phyloP scores from a whole-genome alignment of 2,797 vertebrate genomes.

The Poecilia velifera region DNA sequence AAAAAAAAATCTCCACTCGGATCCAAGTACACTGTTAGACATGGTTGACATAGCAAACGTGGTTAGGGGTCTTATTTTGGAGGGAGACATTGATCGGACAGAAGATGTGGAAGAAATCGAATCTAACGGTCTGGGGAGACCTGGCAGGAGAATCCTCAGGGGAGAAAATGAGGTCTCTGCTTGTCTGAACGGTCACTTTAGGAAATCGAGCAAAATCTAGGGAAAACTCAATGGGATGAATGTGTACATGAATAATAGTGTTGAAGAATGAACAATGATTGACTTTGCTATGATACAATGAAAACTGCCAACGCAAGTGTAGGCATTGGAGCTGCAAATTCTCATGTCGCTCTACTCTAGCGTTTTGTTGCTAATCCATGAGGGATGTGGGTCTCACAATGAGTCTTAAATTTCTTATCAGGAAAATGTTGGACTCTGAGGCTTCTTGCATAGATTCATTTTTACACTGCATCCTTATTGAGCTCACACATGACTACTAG shows the following conservation, averaged over 20 bases:
- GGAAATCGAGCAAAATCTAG: neutral
- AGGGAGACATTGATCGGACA: conserved; percentile 42
- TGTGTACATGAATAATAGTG: neutral
- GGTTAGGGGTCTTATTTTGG: conserved; percentile 37
- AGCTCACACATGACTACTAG: neutral
- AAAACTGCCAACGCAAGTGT: neutral
- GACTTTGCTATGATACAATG: neutral
- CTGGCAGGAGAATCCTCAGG: conserved; percentile 32
- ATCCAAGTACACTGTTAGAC: conserved; percentile 23
- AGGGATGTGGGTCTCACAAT: neutral
- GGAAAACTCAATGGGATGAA: neutral
- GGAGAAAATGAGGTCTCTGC: conserved; percentile 27
- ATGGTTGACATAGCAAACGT: conserved; percentile 22
- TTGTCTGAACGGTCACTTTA: conserved; percentile 21
- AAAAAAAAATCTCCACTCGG: neutral
- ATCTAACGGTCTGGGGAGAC: conserved; percentile 51
- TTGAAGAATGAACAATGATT: neutral
- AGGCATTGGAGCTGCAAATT: neutral
- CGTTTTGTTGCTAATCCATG: neutral
- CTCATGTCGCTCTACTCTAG: neutral
- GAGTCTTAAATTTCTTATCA: neutral
- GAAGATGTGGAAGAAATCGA: conserved; percentile 35
- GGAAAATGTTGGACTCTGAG: neutral
- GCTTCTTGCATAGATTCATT: neutral
- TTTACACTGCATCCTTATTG: neutral